Base-by-base conservation (phyloP, 2,797 vertebrate genomes). In the Delichon dasypus region DNA sequence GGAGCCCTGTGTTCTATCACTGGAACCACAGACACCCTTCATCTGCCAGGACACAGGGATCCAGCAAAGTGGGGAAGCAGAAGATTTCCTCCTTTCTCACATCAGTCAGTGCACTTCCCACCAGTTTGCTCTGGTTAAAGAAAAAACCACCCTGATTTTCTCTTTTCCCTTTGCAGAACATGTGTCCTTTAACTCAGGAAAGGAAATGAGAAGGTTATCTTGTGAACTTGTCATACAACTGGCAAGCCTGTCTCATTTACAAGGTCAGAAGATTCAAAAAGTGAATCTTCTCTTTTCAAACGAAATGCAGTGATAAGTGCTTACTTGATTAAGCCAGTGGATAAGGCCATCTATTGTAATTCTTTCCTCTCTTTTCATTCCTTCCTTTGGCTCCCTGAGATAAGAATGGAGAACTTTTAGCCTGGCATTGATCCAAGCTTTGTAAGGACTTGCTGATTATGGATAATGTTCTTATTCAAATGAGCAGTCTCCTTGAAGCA, bases 251-350 rank as follows among this genome's bases (percentile, higher is more conserved):
- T 57, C 64, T 66, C n/a, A 71, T 11, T 71, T 72, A 67, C 68
- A 94, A 92, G 89, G 94, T 89, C 85, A 92, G 84, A 51, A 78
- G n/a, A 88, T 29, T 71, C 25, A 68, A 26, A 85, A 74, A 74
- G 32, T 10, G 27, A 89, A 16, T 30, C 77, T 85, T 72, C 53
- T 87, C 50, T 85, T 85, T 68, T 47, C 36, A 45, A 66, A 38
- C 0, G 1, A 65, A 89, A n/a, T 17, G 21, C n/a, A 58, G 47
- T 68, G 81, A 62, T 83, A 93, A 93, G 73, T 54, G 38, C 61
- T 90, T 72, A 36, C 62, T 81, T 70, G 94, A 96, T 95, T 89
- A 91, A 89, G 58, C 10, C 50, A 88, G 40, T 1, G 51, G 96
- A 95, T 93, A 92, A 91, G 68, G 82, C 65, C 16, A 19, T 15